Evolutionary conservation across 1,140 invertebrate species (phyloP), one percentile per base, ranked within the genome.

Genomic region (Propsilocerus akamusi): DNA sequence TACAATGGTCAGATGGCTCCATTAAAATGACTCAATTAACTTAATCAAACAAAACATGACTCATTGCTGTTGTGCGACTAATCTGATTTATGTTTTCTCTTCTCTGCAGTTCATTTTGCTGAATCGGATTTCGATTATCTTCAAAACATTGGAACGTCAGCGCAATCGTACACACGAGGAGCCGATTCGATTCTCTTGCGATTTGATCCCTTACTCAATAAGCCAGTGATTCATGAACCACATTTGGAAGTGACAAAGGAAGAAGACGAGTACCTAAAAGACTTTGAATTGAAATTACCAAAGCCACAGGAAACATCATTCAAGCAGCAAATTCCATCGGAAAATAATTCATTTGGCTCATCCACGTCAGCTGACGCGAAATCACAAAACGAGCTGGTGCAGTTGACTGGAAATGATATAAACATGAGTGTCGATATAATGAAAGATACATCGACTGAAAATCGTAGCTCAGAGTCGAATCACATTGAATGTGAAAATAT

Each of bases 341-440:
- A 30, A 8, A 30, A 8, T n/a, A 30, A 8, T 30, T 30, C 28
- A 8, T 30, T 8, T n/a, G 28, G n/a, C 28, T 10, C 8, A 8
- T n/a, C 28, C 8, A 8, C 28, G n/a, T 30, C 28, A n/a, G n/a
- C 8, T 30, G 28, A 30, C 8, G 8, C n/a, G 28, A 8, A 8
- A 30, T 30, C 28, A n/a, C 8, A 30, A 8, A n/a, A n/a, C n/a
- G 8, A 8, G 8, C n/a, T 30, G n/a, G 28, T 30, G 8, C 28
- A 30, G 28, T 8, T 30, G 28, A n/a, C 28, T 30, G 28, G n/a
- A 46, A 17, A 25, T 25, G 14, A 22, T 63, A 62, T 54, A 55
- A 64, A 58, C 58, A 65, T 65, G 63, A 65, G 61, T 60, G 60
- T 65, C 51, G 62, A 64, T 55, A 59, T 64, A 46, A 54, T 54